Evolutionary conservation across 1,140 invertebrate genomes (phyloP), one percentile per base, ranked within the genome.

Genomic region (Teleogryllus occipitalis): DNA sequence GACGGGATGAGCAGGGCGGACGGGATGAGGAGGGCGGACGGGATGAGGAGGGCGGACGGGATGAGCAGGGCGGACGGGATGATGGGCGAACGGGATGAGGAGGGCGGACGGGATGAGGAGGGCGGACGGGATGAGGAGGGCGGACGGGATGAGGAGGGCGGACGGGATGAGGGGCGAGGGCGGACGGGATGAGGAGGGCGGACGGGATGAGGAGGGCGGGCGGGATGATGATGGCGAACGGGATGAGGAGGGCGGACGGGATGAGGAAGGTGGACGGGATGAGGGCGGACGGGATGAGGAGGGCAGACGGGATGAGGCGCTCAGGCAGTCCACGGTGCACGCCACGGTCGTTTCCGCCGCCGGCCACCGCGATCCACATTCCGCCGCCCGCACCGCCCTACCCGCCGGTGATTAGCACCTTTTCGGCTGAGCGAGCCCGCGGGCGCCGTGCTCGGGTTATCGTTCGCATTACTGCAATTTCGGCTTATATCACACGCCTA

Each of bases 391-490:
- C 54, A 10, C 54, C 54, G 10, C 18, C 54, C 54, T 65, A 3
- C 54, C 54, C 54, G 54, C 10, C 54, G 54, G 54, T 18, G 54
- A 65, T 65, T 65, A 65, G 54, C 54, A 65, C 54, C 54, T 65
- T 65, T 65, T 10, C 54, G 18, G 54, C 54, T 18, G 10, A 18
- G 54, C 54, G 54, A 18, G 54, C 54, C 54, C 54, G 54, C 54
- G 10, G 54, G 54, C 54, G 10, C 10, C 18, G 54, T 65, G 10
- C 54, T 18, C 54, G 7, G 54, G 54, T 65, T 65, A 65, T 10
- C 54, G 54, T 65, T 65, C 54, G 54, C 54, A 65, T 65, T 65
- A 65, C 54, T 65, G 54, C 54, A 65, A 65, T 65, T 65, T 65
- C 54, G 54, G 54, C 18, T 65, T 65, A 65, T 65, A 14, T 65